phyloP scores from a whole-genome alignment of 2,888 invertebrate genomes.

The Meloe dianella region DNA sequence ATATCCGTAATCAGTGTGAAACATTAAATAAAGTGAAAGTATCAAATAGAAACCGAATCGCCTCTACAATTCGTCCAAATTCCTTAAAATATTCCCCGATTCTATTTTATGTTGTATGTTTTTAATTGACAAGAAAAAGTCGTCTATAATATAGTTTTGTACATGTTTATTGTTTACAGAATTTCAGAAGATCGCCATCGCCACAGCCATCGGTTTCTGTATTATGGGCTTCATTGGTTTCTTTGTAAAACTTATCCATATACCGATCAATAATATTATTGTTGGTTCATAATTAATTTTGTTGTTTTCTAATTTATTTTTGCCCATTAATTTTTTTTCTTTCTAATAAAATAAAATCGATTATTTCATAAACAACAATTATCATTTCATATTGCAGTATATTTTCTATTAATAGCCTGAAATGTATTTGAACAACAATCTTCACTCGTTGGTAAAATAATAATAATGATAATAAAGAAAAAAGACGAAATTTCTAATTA shows the following conservation, averaged over 20 bases:
- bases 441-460: slow-evolving; percentile 11
- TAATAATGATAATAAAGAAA: background rate
- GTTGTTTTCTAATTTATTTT: slow-evolving; percentile 35
- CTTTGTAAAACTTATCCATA: slow-evolving; percentile 99
- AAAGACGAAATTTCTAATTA: slow-evolving; percentile 17
- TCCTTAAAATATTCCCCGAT: no score
- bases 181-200: slow-evolving; percentile 99
- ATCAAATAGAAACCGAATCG: no score
- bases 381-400: slow-evolving; percentile 35
- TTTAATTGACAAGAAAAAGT: no score
- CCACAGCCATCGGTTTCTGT: slow-evolving; percentile 99
- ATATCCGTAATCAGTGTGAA: no score
- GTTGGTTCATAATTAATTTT: slow-evolving; percentile 73
- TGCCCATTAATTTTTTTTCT: slow-evolving; percentile 23
- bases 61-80: no score
- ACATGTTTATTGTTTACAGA: slow-evolving; percentile 70
- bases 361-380: slow-evolving; percentile 36
- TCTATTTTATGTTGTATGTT: no score
- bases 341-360: slow-evolving; percentile 22
- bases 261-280: slow-evolving; percentile 97
- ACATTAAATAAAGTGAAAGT: no score
- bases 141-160: no score
- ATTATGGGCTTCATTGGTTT: slow-evolving; percentile 99
- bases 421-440: slow-evolving; percentile 20
- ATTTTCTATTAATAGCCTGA: slow-evolving; percentile 31